Base-by-base conservation (phyloP, 1,140 invertebrate species). In the Hycleus phaleratus region DNA sequence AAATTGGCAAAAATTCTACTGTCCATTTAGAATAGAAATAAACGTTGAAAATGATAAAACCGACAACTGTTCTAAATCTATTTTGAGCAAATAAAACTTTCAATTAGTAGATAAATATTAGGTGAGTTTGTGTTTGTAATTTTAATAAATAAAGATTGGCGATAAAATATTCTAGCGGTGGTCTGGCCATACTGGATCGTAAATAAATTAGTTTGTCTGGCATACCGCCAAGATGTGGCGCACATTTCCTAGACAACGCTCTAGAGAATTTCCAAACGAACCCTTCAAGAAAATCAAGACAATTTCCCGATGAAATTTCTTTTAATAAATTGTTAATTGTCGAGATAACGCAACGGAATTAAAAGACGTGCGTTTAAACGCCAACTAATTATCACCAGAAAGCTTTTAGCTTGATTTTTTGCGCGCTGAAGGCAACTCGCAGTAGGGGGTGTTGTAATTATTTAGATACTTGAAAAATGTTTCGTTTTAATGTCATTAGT, bases 221-320 rank as follows among this genome's bases (percentile, higher is more conserved):
- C 54, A 38, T 46, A 48, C 38, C 38, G 54, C 54, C 54, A 56
- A 40, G 46, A 40, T 48, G 45, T 49, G 45, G 32, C 47, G 32
- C 47, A 56, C 54, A 56, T 48, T 56, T 56, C 54, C 54, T 56
- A 56, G 54, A 56, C 54, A 56, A 48, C 46, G 48, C 54, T 56
- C 54, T 11, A 56, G 54, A 47, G 54, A 48, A 42, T 56, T 43
- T 44, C 46, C 46, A 56, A 56, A 56, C 38, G 24, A 40, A 24
- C 44, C 40, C 51, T 53, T 40, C 43, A 38, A 32, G 4, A 32
- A 32, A 32, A 32, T 53, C 45, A 40, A 46, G 45, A 53, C 40
- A 45, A 44, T 53, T 53, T 25, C 51, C 26, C 46, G 42, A 53
- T 52, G 50, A 52, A 52, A 44, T 52, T 52, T 44, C 51, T 53